Evolutionary conservation across 2,888 invertebrate species (phyloP).

Genomic region (Linyphia triangularis): DNA sequence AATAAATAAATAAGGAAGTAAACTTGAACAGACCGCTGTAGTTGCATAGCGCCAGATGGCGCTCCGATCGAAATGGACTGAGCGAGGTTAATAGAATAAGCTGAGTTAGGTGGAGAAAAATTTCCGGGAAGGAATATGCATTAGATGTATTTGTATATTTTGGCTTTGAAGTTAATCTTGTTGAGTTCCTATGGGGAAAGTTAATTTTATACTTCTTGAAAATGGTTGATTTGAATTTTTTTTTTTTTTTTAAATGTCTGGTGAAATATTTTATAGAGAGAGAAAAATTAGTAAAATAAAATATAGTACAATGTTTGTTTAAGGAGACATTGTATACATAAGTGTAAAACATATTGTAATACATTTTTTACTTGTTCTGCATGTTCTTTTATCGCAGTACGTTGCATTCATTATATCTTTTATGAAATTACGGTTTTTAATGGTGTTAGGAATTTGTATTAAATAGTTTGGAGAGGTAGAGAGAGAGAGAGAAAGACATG

Average conservation of each 20-base stretch:
- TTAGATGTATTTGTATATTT: neutral
- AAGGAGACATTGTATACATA: too few species aligned
- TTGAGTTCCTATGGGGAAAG: neutral
- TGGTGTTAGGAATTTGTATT: too few species aligned
- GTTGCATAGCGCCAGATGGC: constrained; percentile 36
- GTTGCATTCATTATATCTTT: too few species aligned
- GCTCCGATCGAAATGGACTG: constrained; percentile 18
- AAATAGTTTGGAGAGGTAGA: too few species aligned
- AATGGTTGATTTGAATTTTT: too few species aligned
- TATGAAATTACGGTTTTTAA: too few species aligned
- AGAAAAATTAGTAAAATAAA: neutral
- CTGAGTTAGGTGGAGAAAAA: neutral
- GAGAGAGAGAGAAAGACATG: too few species aligned
- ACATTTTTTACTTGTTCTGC: too few species aligned
- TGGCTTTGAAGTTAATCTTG: neutral
- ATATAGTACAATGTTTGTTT: too few species aligned
- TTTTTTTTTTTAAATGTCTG: neutral
- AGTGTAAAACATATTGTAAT: too few species aligned
- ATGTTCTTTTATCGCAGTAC: too few species aligned
- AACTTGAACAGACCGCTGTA: constrained; percentile 24
- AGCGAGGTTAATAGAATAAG: constrained; percentile 10
- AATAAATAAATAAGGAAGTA: constrained; percentile 60
- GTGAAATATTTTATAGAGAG: neutral
- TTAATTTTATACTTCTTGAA: too few species aligned
- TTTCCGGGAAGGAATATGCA: neutral